phyloP scores from a whole-genome alignment of 2,888 invertebrate species.

The Hypomecis atomaria region DNA sequence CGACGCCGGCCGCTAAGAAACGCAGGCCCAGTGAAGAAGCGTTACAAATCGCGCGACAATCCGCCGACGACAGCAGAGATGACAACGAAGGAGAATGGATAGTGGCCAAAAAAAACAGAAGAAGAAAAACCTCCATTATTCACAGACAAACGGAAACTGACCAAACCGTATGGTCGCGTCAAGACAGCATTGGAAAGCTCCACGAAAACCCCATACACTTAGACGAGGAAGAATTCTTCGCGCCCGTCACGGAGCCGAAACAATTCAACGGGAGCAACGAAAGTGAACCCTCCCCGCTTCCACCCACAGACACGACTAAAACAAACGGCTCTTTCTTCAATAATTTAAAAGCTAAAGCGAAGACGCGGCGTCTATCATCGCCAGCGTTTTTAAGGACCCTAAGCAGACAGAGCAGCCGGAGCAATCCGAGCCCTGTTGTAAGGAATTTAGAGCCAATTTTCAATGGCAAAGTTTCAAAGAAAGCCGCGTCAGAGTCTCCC shows the following conservation, averaged over 20 bases:
- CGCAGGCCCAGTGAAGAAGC: slow-evolving; percentile 91
- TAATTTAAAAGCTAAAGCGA: slow-evolving; percentile 77
- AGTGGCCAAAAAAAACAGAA: slow-evolving; percentile 76
- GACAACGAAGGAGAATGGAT: slow-evolving; percentile 78
- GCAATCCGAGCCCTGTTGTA: slow-evolving; percentile 71
- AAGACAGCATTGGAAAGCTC: slow-evolving; percentile 68
- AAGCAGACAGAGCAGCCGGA: slow-evolving; percentile 78
- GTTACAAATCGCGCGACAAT: slow-evolving; percentile 85
- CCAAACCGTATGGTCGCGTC: slow-evolving; percentile 62
- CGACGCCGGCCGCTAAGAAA: slow-evolving; percentile 81
- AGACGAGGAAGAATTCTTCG: slow-evolving; percentile 84
- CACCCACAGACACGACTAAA: slow-evolving; percentile 68
- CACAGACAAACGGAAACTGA: slow-evolving; percentile 74
- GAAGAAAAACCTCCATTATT: slow-evolving; percentile 75
- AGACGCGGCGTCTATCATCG: slow-evolving; percentile 83
- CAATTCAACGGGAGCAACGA: slow-evolving; percentile 64
- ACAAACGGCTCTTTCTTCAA: slow-evolving; percentile 80
- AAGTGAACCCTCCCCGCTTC: slow-evolving; percentile 49
- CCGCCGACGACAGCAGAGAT: slow-evolving; percentile 83
- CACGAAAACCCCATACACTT: slow-evolving; percentile 82
- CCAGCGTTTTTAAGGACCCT: slow-evolving; percentile 85
- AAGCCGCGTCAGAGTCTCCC: slow-evolving; percentile 75
- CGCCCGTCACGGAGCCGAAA: slow-evolving; percentile 75
- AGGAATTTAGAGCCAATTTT: slow-evolving; percentile 67
- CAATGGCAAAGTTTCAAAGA: slow-evolving; percentile 68